Base-by-base conservation (phyloP, 2,888 invertebrate species). In the Pinctada fucata region DNA sequence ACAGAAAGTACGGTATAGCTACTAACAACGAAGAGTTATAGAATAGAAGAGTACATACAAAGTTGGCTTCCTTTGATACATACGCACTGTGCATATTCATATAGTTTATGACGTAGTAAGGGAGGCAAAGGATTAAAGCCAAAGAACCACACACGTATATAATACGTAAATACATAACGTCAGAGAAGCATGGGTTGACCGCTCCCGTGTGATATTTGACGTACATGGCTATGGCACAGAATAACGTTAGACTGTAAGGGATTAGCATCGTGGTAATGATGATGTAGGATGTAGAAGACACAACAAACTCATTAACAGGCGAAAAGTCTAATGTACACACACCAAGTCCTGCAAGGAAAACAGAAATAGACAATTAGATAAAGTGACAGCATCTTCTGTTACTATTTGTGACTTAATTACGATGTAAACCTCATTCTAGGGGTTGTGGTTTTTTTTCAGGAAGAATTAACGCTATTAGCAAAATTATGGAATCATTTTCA, bases 301-400 rank as follows among this genome's bases (percentile, higher is more conserved):
- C 47, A 5, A 83, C 76, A n/a, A 75, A 78, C 3, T 65, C 65
- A 51, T 84, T 84, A 3, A 82, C 75, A 0, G 78, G 68, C 45
- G 84, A 82, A 71, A 80, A 83, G 66, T 84, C 84, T 31, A 84
- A 51, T 1, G 82, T 58, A 75, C 84, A 84, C 0, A 84, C 64
- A 3, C 84, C 84, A 13, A 84, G 77, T 64, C 82, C 84, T 84
- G 83, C 75, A 83, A 83, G 16, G 31, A 51, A 66, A 70, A 45
- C 65, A 49, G 66, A 51, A 31, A 68, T 63, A 48, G 63, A 13
- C 47, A 69, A 10, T n/a, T 68, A 16, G 3, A 3, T 63, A 4
- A 51, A 50, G 3, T 8, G 6, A 45, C 10, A 5, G 10, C n/a
- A 2, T 10, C 58, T 8, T 5, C 31, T 52, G 16, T 66, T 0